Percentiles rank a stretch among this genome's conserved stretches.
Conservation (phyloP, 2,888 invertebrate genomes). For the Rhagonycha fulva region DNA sequence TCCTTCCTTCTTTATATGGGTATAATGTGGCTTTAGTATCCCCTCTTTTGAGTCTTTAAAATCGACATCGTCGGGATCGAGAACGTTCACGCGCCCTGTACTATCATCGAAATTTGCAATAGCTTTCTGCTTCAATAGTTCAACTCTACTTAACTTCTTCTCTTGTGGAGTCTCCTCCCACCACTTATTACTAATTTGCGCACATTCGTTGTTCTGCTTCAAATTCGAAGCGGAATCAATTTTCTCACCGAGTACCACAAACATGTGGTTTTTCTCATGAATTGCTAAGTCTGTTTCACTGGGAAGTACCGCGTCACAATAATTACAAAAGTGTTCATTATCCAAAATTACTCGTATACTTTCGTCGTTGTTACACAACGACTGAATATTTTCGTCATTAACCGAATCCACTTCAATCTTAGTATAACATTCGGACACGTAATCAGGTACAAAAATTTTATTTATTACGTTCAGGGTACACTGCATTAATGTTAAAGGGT, state of each 20-base stretch:
- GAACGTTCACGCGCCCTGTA: slow-evolving; percentile 27
- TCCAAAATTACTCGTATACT: background rate
- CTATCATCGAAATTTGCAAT: slow-evolving; percentile 24
- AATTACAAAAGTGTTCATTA: slow-evolving; percentile 44
- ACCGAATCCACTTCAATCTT: slow-evolving; percentile 17
- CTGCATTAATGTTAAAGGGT: slow-evolving; percentile 46
- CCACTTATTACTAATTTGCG: slow-evolving; percentile 51
- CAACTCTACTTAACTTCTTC: background rate
- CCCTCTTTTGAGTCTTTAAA: slow-evolving; percentile 24
- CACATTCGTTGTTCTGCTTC: slow-evolving; percentile 41
- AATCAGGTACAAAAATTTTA: slow-evolving; percentile 44
- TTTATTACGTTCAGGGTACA: slow-evolving; percentile 48
- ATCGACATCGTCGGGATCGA: slow-evolving; percentile 30
- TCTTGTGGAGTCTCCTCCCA: slow-evolving; percentile 30
- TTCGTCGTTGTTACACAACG: slow-evolving; percentile 8
- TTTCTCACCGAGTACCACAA: slow-evolving; percentile 44
- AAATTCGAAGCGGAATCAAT: slow-evolving; percentile 48
- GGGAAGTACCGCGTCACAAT: slow-evolving; percentile 46
- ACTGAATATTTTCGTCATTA: background rate
- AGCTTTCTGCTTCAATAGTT: background rate
- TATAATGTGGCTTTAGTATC: slow-evolving; percentile 24
- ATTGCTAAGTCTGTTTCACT: slow-evolving; percentile 46
- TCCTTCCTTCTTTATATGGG: slow-evolving; percentile 7
- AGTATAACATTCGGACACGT: slow-evolving; percentile 37
- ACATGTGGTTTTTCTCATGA: slow-evolving; percentile 51